phyloP scores from a whole-genome alignment of 2,888 invertebrate genomes.

The Eudasyphora cyanicolor region DNA sequence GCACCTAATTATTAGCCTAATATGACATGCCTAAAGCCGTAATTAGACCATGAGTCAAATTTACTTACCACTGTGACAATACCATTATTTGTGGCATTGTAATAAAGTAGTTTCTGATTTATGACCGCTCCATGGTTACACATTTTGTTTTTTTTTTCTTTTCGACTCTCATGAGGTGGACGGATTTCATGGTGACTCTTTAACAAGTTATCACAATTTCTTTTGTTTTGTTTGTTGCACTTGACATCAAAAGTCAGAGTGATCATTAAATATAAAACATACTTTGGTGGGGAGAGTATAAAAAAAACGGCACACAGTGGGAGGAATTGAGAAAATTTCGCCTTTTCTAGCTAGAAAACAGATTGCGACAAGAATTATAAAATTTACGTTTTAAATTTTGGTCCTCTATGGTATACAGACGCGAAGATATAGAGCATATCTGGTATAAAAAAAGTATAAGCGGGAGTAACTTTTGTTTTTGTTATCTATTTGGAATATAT shows the following conservation, averaged over 20 bases:
- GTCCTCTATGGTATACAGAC: no score
- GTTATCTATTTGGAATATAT: no score
- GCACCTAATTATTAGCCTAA: conserved; percentile 12
- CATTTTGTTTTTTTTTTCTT: conserved; percentile 6
- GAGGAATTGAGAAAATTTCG: no score
- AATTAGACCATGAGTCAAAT: conserved; percentile 39
- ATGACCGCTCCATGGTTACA: conserved; percentile 13
- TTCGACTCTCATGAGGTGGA: neutral
- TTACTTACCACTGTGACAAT: conserved; percentile 11
- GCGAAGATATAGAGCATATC: no score
- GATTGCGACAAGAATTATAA: no score
- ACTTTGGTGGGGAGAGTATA: neutral
- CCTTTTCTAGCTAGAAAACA: no score
- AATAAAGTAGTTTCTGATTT: conserved; percentile 15
- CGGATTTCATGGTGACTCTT: conserved; percentile 44
- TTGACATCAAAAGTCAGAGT: conserved; percentile 47
- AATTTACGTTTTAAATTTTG: no score
- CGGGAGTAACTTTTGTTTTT: no score
- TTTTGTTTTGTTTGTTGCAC: conserved; percentile 43
- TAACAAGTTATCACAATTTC: neutral
- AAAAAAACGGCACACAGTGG: no score
- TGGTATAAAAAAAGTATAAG: no score
- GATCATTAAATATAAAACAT: conserved; percentile 15
- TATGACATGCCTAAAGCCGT: conserved; percentile 41
- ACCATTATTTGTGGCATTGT: conserved; percentile 4